Percentiles rank a stretch among this genome's conserved stretches.
Evolutionary conservation across 1,140 invertebrate species (phyloP).

Genomic region (Drosophila micromelanica): DNA sequence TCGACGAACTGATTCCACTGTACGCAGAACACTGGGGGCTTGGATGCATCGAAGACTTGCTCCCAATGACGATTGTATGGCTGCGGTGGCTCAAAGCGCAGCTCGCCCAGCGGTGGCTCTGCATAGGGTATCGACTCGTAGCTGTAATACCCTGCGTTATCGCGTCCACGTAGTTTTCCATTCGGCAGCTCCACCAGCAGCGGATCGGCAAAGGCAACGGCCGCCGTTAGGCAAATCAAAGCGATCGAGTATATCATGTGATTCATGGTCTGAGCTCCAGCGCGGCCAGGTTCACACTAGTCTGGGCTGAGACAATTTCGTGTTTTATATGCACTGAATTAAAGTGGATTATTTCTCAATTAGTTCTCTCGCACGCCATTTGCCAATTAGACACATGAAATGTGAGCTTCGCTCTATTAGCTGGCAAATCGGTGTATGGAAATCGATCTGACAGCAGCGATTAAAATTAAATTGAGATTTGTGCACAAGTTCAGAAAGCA

Average conservation of each 20-base stretch:
- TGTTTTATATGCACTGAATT: background rate
- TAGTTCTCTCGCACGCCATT: background rate
- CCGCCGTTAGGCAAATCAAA: background rate
- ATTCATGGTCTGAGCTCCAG: background rate
- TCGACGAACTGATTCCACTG: slow-evolving; percentile 49
- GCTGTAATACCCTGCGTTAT: slow-evolving; percentile 23
- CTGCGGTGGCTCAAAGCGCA: slow-evolving; percentile 21
- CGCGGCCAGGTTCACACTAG: slow-evolving; percentile 1
- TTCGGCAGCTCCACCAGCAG: slow-evolving; percentile 22
- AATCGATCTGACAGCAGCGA: slow-evolving; percentile 1
- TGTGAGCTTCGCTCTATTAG: slow-evolving; percentile 1
- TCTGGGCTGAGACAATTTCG: background rate
- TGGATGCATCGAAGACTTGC: slow-evolving; percentile 8
- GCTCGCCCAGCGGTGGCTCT: slow-evolving; percentile 22
- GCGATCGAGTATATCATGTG: no score
- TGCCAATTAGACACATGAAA: background rate
- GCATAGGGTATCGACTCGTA: slow-evolving; percentile 41
- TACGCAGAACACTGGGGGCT: slow-evolving; percentile 27
- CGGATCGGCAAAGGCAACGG: slow-evolving; percentile 9
- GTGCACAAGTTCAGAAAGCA: no score
- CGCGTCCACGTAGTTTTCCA: slow-evolving; percentile 29
- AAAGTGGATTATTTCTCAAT: background rate
- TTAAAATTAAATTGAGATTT: background rate
- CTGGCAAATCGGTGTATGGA: background rate
- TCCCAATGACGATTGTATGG: slow-evolving; percentile 34